Conservation (phyloP, 2,888 invertebrate species). For the Erannis defoliaria region DNA sequence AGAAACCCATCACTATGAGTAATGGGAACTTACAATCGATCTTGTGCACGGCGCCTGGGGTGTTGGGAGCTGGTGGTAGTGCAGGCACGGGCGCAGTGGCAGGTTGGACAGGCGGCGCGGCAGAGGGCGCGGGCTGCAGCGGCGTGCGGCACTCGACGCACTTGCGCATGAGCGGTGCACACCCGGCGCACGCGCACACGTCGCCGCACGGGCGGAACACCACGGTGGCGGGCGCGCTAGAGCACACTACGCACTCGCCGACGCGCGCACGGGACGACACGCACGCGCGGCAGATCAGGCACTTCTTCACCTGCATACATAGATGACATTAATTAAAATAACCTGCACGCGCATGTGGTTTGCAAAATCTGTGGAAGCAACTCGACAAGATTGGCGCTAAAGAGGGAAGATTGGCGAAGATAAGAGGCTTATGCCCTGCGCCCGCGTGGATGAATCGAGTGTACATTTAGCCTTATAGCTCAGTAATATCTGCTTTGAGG, state of each 20-base stretch:
- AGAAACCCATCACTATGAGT: too few relatives aligned
- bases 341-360: too few relatives aligned
- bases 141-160: conserved; percentile 97
- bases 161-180: conserved; percentile 98
- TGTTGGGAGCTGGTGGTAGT: conserved; percentile 18
- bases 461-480: too few relatives aligned
- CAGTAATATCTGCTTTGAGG: too few relatives aligned
- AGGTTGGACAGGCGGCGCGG: conserved; percentile 58
- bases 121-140: conserved; percentile 78
- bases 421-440: too few relatives aligned
- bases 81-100: conserved; percentile 24
- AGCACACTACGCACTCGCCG: conserved; percentile 98
- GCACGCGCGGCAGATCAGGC: conserved; percentile 95
- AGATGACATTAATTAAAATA: too few relatives aligned
- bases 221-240: conserved; percentile 96
- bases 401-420: too few relatives aligned
- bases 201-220: conserved; percentile 98
- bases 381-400: too few relatives aligned
- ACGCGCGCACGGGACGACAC: conserved; percentile 93
- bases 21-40: conserved; percentile 54
- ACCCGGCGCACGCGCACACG: conserved; percentile 95
- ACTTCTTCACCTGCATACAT: conserved; percentile 93
- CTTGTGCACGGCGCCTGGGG: conserved; percentile 40
- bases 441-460: too few relatives aligned
- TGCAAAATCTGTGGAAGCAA: too few relatives aligned